Base-by-base conservation (phyloP, 2,113 vertebrate species). In the Chionodraco myersi region DNA sequence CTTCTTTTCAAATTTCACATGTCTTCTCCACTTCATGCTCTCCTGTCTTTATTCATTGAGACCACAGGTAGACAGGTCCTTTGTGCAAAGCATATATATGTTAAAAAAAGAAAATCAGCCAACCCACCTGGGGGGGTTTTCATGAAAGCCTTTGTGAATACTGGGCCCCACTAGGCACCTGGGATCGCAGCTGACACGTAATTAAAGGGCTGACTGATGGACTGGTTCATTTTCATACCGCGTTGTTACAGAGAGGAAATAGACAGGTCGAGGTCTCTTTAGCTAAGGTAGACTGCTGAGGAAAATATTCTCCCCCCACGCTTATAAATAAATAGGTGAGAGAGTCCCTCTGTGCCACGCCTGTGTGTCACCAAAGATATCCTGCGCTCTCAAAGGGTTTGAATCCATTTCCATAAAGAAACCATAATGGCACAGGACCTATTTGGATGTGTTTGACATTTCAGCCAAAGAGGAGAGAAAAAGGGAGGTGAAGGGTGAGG, bases 331-430 rank as follows among this genome's bases (percentile, higher is more conserved):
- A 90, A 90, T 76, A 72, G 72, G 54, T 44, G 71, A 21, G 44
- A 7, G 62, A 69, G 64, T 82, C 53, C 58, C 65, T 61, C 48
- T 67, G 53, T 16, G 18, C 48, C 69, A 61, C 16, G 63, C 26
- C 65, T 56, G 44, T 44, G 56, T 86, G 85, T 78, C 68, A 2
- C 69, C 70, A 69, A 77, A 89, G 85, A 92, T 84, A 82, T 62
- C 79, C 73, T 14, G 58, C 64, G 26, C 56, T 86, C 81, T 90
- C 84, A 91, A 86, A 90, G 73, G 84, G 78, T 60, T 80, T 87
- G 89, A 92, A 93, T 91, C 74, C 53, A 94, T 95, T 94, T 92
- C 91, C 93, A 93, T 95, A 92, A 84, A 87, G 83, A 89, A 73
- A 71, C 68, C 71, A 81, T 26, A 69, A 65, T 74, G 51, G 36